Percentiles rank a stretch among this genome's conserved stretches.
Evolutionary conservation across 2,888 invertebrate genomes (phyloP).

Genomic region (Philhelius pedissequus): DNA sequence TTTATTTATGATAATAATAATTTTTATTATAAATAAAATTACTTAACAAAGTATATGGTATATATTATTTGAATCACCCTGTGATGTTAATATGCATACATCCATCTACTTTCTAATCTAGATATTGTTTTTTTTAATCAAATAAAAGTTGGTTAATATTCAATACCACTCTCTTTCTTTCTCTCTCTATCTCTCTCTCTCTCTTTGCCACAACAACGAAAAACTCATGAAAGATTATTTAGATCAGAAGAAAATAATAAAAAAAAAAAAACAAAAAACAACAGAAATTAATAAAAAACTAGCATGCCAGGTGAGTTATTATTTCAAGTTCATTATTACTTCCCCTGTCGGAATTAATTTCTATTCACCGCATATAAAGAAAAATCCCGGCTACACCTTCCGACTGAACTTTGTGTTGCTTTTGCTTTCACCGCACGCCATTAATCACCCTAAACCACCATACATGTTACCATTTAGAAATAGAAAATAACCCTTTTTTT

Average conservation of each 20-base stretch:
- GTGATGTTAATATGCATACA: not conserved
- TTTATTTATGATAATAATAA: no score
- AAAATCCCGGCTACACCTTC: slow-evolving; percentile 60
- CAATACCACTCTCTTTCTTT: not conserved
- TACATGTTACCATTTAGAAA: not conserved
- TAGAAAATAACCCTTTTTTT: slow-evolving; percentile 54
- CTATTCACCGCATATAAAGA: slow-evolving; percentile 27
- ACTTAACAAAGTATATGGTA: no score
- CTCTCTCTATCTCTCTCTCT: no score
- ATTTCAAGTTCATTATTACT: slow-evolving; percentile 46
- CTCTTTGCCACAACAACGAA: no score
- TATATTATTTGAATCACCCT: not conserved
- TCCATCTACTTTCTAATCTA: not conserved
- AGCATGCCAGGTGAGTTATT: slow-evolving; percentile 25
- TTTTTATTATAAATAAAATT: no score
- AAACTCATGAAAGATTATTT: slow-evolving; percentile 37
- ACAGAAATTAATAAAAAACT: slow-evolving; percentile 38
- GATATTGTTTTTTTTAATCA: not conserved
- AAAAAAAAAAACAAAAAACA: no score
- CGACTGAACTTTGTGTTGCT: slow-evolving; percentile 50
- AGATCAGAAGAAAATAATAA: slow-evolving; percentile 13
- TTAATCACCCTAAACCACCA: slow-evolving; percentile 57
- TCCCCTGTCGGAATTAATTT: slow-evolving; percentile 34
- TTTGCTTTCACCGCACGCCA: slow-evolving; percentile 57
- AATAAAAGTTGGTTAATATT: not conserved